These are phyloP conservation scores for Thripadectes ignobilis DNA, from an alignment of 2,797 vertebrate species.

Conservation along the genomic window DNA sequence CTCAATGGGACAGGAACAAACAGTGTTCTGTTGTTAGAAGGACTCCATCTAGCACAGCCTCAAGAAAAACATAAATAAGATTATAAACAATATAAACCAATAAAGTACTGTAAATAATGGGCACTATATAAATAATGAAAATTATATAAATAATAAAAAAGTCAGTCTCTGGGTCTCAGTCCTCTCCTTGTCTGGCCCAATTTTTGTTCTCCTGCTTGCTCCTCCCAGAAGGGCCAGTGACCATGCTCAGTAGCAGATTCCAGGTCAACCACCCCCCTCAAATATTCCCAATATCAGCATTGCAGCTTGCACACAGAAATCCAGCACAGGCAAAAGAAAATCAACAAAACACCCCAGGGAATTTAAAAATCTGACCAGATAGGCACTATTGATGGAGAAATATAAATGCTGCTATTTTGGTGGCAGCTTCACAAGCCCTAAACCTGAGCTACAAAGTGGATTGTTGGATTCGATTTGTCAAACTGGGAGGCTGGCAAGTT, in stretches of 20 bases:
- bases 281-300: neutral
- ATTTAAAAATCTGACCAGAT: slow-evolving; percentile 52
- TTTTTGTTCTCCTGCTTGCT: neutral
- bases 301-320: neutral
- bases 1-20: neutral
- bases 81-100: neutral
- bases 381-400: slow-evolving; percentile 70
- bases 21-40: neutral
- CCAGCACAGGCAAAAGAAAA: neutral
- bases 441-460: slow-evolving; percentile 68
- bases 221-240: neutral
- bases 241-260: neutral
- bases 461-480: slow-evolving; percentile 72
- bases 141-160: neutral
- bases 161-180: neutral
- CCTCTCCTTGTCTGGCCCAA: neutral
- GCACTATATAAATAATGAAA: neutral
- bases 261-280: neutral
- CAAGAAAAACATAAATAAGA: neutral
- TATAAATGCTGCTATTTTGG: slow-evolving; percentile 58
- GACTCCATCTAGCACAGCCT: neutral
- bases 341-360: slow-evolving; percentile 14
- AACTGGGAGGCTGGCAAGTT: slow-evolving; percentile 65
- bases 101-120: neutral
- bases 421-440: slow-evolving; percentile 37